Base-by-base conservation (phyloP, 2,797 vertebrate species). In the Sebastes minor region DNA sequence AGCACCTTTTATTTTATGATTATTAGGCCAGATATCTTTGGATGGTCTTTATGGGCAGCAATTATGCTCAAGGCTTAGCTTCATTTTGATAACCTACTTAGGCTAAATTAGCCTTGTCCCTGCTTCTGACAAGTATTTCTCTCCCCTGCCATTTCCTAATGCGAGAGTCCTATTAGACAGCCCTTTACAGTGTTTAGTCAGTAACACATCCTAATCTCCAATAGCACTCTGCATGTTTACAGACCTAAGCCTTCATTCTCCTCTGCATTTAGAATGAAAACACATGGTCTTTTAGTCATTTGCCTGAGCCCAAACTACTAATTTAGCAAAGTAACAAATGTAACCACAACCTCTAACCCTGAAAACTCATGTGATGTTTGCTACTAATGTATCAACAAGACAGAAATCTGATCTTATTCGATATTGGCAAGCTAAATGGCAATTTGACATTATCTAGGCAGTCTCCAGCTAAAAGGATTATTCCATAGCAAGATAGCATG, bases 1-100 rank as follows among this genome's bases (percentile, higher is more conserved):
- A 56, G 33, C 3, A 12, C 53, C 65, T 67, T 64, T 68, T 76
- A 63, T 75, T 81, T 74, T 49, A 76, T 79, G 53, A 88, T 88
- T 92, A 87, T 88, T 82, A 92, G 87, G 91, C 61, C 88, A 91
- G 87, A 89, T 91, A 91, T 92, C 81, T 92, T 93, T 88, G 90
- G 89, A 86, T 68, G 42, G 63, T 90, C 78, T 81, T 88, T 74
- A 79, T 81, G 18, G 72, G 63, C 64, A 84, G 79, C 64, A 88
- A 85, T 92, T 88, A 86, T 49, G 74, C 82, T 92, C 35, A 71
- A 74, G 86, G 89, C 91, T 85, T 85, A 62, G 68, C 62, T 90
- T 87, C 32, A 81, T 84, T 92, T 86, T 83, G 66, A 89, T 86
- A 93, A 90, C 92, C 92, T 88, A 94, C 86, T 93, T 93, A 73